Conservation (phyloP, 2,797 vertebrate genomes). For the Platalea minor region DNA sequence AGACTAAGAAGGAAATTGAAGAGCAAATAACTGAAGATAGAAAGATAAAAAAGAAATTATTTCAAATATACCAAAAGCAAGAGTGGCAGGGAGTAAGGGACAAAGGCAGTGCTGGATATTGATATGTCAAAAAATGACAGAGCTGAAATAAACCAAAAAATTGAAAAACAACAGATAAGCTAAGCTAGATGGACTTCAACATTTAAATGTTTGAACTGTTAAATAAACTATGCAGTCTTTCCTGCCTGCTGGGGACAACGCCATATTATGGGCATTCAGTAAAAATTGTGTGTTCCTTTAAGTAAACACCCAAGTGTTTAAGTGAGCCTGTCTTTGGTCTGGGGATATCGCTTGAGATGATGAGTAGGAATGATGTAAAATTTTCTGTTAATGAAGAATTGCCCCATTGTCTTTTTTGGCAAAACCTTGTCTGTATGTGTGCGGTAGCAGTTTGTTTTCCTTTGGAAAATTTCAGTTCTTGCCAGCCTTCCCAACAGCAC, state of each 20-base stretch:
- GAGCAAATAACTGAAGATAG: not conserved
- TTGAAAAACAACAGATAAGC: not conserved
- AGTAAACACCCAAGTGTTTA: not conserved
- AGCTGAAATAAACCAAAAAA: not conserved
- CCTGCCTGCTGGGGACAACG: not conserved
- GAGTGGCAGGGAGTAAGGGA: not conserved
- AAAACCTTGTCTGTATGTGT: not conserved
- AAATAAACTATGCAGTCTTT: not conserved
- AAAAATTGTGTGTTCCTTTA: not conserved
- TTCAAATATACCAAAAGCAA: not conserved
- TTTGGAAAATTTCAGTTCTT: not conserved
- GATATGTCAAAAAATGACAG: not conserved
- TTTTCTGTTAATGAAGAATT: not conserved
- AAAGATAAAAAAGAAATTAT: slow-evolving; percentile 20
- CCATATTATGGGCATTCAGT: too few relatives aligned
- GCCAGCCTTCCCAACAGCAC: not conserved
- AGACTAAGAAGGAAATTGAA: not conserved
- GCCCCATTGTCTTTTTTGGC: not conserved
- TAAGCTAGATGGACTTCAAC: not conserved
- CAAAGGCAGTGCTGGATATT: not conserved
- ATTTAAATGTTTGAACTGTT: not conserved
- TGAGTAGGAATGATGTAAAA: not conserved
- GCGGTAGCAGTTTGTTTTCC: not conserved
- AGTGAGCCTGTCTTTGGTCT: not conserved
- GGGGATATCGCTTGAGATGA: not conserved